Evolutionary conservation across 1,140 invertebrate genomes (phyloP).

Genomic region (Drosophila pseudoananassae): DNA sequence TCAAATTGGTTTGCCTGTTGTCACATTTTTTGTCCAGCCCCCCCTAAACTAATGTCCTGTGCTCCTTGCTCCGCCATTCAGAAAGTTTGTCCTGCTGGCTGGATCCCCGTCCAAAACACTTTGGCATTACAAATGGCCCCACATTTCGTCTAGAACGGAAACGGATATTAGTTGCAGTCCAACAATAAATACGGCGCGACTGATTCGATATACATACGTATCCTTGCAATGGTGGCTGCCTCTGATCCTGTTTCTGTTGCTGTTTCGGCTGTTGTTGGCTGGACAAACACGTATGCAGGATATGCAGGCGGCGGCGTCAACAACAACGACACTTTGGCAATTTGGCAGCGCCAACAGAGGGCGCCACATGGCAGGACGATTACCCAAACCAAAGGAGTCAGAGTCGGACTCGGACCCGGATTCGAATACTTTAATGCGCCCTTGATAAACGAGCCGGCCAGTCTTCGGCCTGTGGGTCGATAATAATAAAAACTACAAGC

Average conservation of each 20-base stretch:
- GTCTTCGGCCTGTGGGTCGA: constrained; percentile 31
- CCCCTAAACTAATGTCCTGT: constrained; percentile 51
- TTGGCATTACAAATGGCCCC: constrained; percentile 80
- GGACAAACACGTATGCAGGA: constrained; percentile 75
- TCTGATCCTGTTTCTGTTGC: constrained; percentile 13
- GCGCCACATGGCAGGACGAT: constrained; percentile 65
- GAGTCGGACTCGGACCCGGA: background rate
- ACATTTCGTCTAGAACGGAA: constrained; percentile 83
- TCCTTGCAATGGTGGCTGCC: constrained; percentile 11
- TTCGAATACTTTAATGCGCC: constrained; percentile 59
- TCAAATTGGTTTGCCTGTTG: background rate
- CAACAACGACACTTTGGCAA: constrained; percentile 65
- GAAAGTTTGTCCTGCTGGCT: constrained; percentile 26
- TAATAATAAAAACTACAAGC: constrained; percentile 63
- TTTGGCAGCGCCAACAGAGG: constrained; percentile 65
- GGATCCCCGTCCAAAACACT: constrained; percentile 54
- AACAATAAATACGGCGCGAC: constrained; percentile 29
- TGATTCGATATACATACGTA: constrained; percentile 49
- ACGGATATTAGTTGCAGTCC: constrained; percentile 81
- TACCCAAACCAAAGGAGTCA: constrained; percentile 23
- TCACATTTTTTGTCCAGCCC: background rate
- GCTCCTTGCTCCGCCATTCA: constrained; percentile 45
- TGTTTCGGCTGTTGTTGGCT: constrained; percentile 36
- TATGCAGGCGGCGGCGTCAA: constrained; percentile 56
- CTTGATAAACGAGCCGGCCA: constrained; percentile 71